These are phyloP conservation scores for Lycocerus yunnanus DNA, from an alignment of 2,888 invertebrate genomes.

Conservation along the genomic window DNA sequence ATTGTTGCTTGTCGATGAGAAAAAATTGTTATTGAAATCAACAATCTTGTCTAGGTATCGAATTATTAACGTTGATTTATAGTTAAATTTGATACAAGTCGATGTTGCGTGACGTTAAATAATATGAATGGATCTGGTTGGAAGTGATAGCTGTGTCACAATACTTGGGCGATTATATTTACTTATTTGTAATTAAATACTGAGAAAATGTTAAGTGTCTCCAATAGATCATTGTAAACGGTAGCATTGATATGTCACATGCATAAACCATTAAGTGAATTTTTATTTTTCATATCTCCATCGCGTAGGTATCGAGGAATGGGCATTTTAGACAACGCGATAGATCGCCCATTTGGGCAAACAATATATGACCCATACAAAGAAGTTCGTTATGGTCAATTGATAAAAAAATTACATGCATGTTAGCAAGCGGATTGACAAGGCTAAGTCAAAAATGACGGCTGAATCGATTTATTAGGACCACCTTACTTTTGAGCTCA, in stretches of 20 bases:
- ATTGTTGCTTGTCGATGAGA: background rate
- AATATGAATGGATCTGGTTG: background rate
- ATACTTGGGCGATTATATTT: background rate
- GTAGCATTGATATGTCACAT: conserved; percentile 2
- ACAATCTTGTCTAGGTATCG: background rate
- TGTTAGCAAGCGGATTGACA: background rate
- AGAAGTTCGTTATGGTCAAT: background rate
- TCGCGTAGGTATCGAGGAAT: background rate
- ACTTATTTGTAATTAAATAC: background rate
- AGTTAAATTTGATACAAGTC: background rate
- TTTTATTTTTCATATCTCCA: background rate
- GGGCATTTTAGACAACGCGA: background rate
- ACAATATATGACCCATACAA: background rate
- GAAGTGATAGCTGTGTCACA: conserved; percentile 1
- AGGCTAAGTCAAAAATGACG: background rate
- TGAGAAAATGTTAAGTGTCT: background rate
- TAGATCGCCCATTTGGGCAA: background rate
- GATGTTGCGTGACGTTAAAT: background rate
- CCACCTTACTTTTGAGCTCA: background rate
- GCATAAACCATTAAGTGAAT: background rate
- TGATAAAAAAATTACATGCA: background rate
- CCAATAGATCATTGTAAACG: background rate
- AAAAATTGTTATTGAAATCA: background rate
- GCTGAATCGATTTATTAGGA: background rate
- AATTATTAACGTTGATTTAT: background rate